Evolutionary conservation across 2,113 vertebrate species (phyloP), one percentile per base, ranked within the genome.

Genomic region (Lepus americanus): DNA sequence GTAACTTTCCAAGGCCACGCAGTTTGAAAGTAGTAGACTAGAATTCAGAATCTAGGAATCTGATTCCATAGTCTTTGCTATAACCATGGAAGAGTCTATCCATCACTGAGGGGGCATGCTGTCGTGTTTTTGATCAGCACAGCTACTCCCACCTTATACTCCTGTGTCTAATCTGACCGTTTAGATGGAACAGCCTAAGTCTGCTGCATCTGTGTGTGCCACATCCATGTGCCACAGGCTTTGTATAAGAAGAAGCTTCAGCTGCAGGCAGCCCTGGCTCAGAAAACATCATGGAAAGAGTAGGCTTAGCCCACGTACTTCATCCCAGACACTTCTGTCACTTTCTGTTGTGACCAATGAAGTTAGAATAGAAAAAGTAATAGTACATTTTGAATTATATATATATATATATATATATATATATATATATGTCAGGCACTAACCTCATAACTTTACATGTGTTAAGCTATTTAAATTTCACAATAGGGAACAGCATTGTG

Each of bases 371-470:
- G 36, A 93, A 79, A 81, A 33, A 66, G 31, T 64, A 78, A 39
- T 12, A 33, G 64, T 7, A 80, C 63, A 69, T 31, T 55, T 16
- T 64, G 67, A 91, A 14, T 74, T 61, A 55, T 70, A 79, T 33
- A 31, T 80, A 73, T 6, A 44, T 44, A 63, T 8, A 61, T 92
- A 87, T 90, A 72, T 94, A 81, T 92, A 84, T n/a, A 92, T 23
- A 55, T 5, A 83, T n/a, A 31, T 66, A 39, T 85, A 39, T 55
- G 9, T 51, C 49, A 85, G 77, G 31, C 14, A 85, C 31, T 84
- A 39, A 89, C 61, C 63, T 31, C 73, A 5, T 78, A 53, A 77
- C 78, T 94, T 36, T 67, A 63, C 8, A 16, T 63, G 25, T 78
- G 6, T 92, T 89, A 81, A 78, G 90, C 31, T 77, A 29, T 78